A percentile compares a stretch with the other conserved stretches of the same genome.
phyloP scores from a whole-genome alignment of 2,888 invertebrate genomes.

The Aplocera efformata region DNA sequence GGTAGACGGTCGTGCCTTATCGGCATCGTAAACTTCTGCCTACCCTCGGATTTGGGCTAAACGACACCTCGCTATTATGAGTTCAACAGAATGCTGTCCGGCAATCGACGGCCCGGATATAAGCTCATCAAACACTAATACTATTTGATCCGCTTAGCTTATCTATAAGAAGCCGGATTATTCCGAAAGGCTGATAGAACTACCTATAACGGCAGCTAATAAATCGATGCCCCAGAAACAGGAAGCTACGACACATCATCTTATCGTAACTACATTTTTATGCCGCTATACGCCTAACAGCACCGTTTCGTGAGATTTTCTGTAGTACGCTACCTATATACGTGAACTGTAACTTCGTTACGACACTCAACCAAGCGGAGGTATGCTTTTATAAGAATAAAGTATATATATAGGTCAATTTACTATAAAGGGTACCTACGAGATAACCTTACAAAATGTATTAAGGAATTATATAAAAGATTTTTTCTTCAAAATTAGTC shows the following conservation, averaged over 20 bases:
- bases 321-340: conserved; percentile 8
- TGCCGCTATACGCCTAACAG: conserved; percentile 8
- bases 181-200: conserved; percentile 31
- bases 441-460: too few relatives aligned
- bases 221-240: conserved; percentile 33
- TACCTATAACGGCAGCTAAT: conserved; percentile 30
- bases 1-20: conserved; percentile 62
- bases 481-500: too few relatives aligned
- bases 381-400: too few relatives aligned
- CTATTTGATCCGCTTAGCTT: conserved; percentile 32
- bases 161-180: conserved; percentile 32
- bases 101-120: conserved; percentile 29
- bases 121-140: conserved; percentile 34
- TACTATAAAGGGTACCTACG: too few relatives aligned
- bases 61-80: conserved; percentile 41
- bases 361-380: not conserved
- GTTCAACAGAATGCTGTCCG: conserved; percentile 17
- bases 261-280: conserved; percentile 27
- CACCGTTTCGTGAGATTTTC: conserved; percentile 6
- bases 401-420: too few relatives aligned
- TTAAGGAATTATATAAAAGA: too few relatives aligned
- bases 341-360: not conserved
- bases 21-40: conserved; percentile 41
- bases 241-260: conserved; percentile 30
- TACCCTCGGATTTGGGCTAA: conserved; percentile 32